These are phyloP conservation scores for Tetramorium parvispinum DNA, from an alignment of 1,140 invertebrate species.

Conservation along the genomic window DNA sequence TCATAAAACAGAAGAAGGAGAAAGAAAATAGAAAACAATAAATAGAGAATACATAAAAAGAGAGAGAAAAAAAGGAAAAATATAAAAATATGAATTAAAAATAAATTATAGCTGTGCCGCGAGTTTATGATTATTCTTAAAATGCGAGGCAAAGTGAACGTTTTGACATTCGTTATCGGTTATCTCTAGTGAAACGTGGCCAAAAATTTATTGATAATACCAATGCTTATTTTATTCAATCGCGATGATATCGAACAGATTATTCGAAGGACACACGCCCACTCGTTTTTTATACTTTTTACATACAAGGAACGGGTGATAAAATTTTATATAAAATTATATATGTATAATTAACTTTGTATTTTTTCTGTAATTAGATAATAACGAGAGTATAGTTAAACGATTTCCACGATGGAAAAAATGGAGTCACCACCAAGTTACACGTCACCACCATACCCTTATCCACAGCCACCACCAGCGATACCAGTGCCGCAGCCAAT, in stretches of 20 bases:
- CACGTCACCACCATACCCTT: slow-evolving; percentile 62
- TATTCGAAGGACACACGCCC: background rate
- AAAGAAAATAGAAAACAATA: background rate
- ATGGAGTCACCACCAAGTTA: slow-evolving; percentile 59
- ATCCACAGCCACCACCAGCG: slow-evolving; percentile 36
- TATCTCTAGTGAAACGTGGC: background rate
- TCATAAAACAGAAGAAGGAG: background rate
- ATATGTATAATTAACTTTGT: background rate
- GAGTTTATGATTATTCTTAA: background rate
- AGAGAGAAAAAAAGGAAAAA: background rate
- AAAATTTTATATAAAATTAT: no score
- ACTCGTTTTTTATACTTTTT: background rate
- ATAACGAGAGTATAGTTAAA: background rate
- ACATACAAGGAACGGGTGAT: background rate
- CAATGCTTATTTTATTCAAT: background rate
- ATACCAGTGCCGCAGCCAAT: slow-evolving; percentile 42
- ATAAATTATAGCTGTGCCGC: no score
- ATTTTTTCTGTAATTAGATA: slow-evolving; percentile 31
- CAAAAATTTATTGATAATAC: background rate
- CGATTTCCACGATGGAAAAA: slow-evolving; percentile 52
- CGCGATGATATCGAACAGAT: background rate
- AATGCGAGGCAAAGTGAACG: background rate
- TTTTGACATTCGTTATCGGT: slow-evolving; percentile 1
- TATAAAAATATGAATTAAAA: background rate
- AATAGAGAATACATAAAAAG: background rate